Evolutionary conservation across 2,888 invertebrate genomes (phyloP).

Genomic region (Gastracanthus pulcherrimus): DNA sequence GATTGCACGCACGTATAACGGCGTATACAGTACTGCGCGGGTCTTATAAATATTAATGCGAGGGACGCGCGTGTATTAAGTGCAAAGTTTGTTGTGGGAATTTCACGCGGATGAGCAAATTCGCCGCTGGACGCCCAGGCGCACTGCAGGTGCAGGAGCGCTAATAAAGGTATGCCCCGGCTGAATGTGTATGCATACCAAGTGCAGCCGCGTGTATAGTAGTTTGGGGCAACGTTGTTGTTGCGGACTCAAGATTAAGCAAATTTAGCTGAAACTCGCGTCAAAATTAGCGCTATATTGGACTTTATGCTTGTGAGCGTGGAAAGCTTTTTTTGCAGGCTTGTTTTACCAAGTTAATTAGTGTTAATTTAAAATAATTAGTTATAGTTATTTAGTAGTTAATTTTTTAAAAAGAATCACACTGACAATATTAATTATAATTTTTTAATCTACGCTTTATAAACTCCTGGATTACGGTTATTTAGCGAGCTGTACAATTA

Average conservation of each 20-base stretch:
- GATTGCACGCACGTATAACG: not conserved
- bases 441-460: too few relatives aligned
- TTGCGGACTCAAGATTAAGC: not conserved
- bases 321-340: not conserved
- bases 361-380: too few relatives aligned
- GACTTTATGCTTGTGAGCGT: not conserved
- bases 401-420: not conserved
- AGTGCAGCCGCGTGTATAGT: too few relatives aligned
- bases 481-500: too few relatives aligned
- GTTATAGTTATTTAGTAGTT: not conserved
- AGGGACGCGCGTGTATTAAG: not conserved
- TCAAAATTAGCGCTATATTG: not conserved
- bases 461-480: too few relatives aligned
- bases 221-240: too few relatives aligned
- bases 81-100: slow-evolving; percentile 28
- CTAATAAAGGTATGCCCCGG: not conserved
- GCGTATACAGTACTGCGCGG: not conserved
- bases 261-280: not conserved
- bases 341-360: too few relatives aligned
- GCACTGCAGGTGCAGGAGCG: not conserved
- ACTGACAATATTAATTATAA: not conserved
- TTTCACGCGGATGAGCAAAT: not conserved
- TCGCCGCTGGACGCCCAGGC: not conserved
- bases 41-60: slow-evolving; percentile 41
- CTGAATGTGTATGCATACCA: not conserved